Evolutionary conservation across 2,113 vertebrate species (phyloP).

Genomic region (Tachuris rubrigastra): DNA sequence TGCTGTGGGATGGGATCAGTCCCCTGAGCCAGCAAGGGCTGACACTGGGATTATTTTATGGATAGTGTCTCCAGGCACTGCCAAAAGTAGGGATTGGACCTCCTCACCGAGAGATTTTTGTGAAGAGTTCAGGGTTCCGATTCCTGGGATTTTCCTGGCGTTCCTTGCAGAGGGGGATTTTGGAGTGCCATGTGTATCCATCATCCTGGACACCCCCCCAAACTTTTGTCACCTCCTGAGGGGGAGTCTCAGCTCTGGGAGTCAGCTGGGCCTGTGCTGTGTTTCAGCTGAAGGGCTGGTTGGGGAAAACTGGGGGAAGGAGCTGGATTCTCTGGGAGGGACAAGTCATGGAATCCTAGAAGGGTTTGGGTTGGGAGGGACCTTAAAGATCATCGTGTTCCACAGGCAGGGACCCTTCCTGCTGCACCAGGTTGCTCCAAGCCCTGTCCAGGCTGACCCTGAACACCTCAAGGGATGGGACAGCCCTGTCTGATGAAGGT

Average conservation of each 20-base stretch:
- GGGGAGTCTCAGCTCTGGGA: neutral
- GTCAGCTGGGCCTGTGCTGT: neutral
- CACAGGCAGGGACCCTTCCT: neutral
- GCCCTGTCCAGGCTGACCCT: neutral
- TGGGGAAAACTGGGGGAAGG: neutral
- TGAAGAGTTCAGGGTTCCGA: neutral
- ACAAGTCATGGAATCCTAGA: neutral
- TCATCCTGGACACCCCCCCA: neutral
- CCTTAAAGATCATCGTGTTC: neutral
- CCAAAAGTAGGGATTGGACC: neutral
- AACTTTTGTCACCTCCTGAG: neutral
- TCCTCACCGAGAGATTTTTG: neutral
- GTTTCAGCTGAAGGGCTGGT: neutral
- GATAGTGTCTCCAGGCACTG: accelerated
- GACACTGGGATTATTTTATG: neutral
- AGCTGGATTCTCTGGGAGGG: neutral
- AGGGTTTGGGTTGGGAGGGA: neutral
- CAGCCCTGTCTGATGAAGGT: neutral
- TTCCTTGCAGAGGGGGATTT: neutral
- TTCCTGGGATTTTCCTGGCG: neutral
- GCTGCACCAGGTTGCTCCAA: neutral
- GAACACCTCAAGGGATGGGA: neutral
- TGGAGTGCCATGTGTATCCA: neutral
- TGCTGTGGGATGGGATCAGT: neutral
- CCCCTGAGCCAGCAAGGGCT: neutral